A percentile compares a stretch with the other conserved stretches of the same genome.
Evolutionary conservation across 2,113 vertebrate genomes (phyloP).

Genomic region (Syngnathus scovelli): DNA sequence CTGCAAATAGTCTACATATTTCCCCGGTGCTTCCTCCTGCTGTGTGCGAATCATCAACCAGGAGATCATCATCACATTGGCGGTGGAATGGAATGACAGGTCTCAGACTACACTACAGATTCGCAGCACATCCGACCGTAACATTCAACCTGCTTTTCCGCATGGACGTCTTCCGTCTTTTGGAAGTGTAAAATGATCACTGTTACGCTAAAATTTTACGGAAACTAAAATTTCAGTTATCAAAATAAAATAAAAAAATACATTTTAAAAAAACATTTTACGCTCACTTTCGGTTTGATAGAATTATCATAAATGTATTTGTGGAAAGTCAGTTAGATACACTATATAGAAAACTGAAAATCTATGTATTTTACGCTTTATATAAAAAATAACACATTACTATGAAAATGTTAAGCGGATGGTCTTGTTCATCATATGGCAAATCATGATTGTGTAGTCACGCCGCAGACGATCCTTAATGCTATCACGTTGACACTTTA

Average conservation of each 20-base stretch:
- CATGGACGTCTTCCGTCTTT: constrained; percentile 38
- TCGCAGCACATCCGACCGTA: constrained; percentile 26
- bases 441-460: not conserved
- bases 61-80: constrained; percentile 36
- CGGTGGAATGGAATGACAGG: constrained; percentile 51
- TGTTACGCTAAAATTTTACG: fast-evolving
- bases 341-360: not conserved
- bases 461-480: not conserved
- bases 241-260: constrained; percentile 33
- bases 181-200: not conserved
- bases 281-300: not conserved
- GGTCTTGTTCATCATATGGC: not conserved
- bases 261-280: not conserved
- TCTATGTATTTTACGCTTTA: not conserved
- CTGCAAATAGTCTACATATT: constrained; percentile 37
- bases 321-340: not conserved
- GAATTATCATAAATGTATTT: not conserved
- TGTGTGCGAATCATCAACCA: constrained; percentile 22
- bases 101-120: constrained; percentile 68
- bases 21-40: not conserved
- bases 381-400: not conserved
- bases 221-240: not conserved
- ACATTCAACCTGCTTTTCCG: constrained; percentile 40
- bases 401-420: not conserved
- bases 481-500: not conserved